A percentile compares a stretch with the other conserved stretches of the same genome.
These are phyloP conservation scores for Meda fulgida DNA, from an alignment of 2,797 vertebrate genomes.

Conservation along the genomic window DNA sequence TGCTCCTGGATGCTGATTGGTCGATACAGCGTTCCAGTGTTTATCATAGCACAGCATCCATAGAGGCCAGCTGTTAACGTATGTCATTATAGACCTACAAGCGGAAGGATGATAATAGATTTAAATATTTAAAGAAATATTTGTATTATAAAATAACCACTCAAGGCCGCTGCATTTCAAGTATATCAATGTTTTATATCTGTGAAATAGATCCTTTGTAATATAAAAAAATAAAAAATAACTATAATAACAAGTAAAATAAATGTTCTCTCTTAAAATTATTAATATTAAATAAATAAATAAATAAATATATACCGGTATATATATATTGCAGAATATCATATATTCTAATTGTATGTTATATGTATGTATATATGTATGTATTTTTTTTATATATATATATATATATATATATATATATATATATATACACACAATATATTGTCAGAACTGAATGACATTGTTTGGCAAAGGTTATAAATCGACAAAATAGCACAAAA, in stretches of 20 bases:
- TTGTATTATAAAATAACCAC: neutral
- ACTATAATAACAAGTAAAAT: neutral
- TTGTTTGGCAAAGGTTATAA: neutral
- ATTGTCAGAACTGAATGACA: neutral
- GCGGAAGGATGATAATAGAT: neutral
- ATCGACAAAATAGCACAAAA: neutral
- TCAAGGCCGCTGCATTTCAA: no score
- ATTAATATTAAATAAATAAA: no score
- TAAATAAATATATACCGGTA: no score
- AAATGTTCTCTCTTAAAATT: no score
- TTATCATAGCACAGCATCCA: neutral
- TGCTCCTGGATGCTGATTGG: constrained; percentile 10
- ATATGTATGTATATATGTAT: no score
- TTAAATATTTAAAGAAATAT: neutral
- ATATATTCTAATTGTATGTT: neutral
- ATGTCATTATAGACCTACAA: neutral
- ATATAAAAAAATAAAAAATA: neutral
- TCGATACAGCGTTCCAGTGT: neutral
- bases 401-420: neutral
- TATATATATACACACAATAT: neutral
- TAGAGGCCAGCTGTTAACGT: neutral
- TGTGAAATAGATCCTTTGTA: neutral
- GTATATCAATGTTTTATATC: neutral
- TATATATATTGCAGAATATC: no score
- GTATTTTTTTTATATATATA: no score